These are phyloP conservation scores for Brachyopa scutellaris DNA, from an alignment of 2,888 invertebrate species.

Conservation along the genomic window DNA sequence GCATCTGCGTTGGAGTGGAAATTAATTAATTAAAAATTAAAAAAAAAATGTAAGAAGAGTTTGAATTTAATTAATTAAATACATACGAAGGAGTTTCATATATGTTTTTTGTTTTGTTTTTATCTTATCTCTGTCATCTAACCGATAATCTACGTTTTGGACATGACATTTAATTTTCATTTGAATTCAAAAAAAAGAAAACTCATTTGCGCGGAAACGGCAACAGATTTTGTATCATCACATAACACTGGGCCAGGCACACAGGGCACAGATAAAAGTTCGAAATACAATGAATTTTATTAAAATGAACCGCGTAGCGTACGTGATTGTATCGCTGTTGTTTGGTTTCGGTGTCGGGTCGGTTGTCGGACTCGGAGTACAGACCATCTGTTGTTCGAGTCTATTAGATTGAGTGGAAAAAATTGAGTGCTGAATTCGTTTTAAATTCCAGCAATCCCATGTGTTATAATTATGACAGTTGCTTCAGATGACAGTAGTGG, in stretches of 20 bases:
- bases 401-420: conserved; percentile 61
- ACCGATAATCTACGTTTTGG: no score
- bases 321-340: conserved; percentile 35
- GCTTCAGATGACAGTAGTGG: conserved; percentile 4
- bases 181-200: no score
- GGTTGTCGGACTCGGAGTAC: not conserved
- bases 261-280: no score
- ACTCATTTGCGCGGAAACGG: no score
- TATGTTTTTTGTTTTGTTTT: no score
- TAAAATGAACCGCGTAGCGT: not conserved
- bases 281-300: not conserved
- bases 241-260: no score
- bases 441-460: conserved; percentile 11
- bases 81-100: not conserved
- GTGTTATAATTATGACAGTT: conserved; percentile 38
- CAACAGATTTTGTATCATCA: not conserved
- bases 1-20: conserved; percentile 63
- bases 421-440: conserved; percentile 50
- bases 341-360: conserved; percentile 13
- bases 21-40: conserved; percentile 38
- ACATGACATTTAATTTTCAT: no score
- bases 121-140: no score
- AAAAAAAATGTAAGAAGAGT: conserved; percentile 42
- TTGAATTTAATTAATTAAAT: conserved; percentile 20
- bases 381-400: conserved; percentile 72